Base-by-base conservation (phyloP, 53 echinoderm and acorn worm genomes). In the Holothuria scabra region DNA sequence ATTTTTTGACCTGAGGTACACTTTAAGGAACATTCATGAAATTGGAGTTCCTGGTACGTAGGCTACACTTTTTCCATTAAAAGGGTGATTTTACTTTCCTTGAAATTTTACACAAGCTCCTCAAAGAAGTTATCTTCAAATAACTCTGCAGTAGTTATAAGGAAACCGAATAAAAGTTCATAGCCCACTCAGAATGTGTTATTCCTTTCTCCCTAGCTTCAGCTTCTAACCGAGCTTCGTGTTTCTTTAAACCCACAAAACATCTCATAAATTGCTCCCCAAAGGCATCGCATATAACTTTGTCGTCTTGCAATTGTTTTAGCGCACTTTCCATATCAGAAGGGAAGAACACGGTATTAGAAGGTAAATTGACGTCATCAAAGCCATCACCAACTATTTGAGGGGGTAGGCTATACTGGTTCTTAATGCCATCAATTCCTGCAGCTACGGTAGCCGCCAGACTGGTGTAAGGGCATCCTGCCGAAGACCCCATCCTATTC, bases 401-500 rank as follows among this genome's bases (percentile, higher is more conserved):
- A 29, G 87, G 78, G 4, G 69, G 86, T 12, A 91, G 74, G 20
- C 81, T 74, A 25, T 63, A 76, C 20, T 76, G 60, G 28, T 76
- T 90, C 80, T 48, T 67, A n/a, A n/a, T n/a, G n/a, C n/a, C n/a
- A n/a, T n/a, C n/a, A n/a, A n/a, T n/a, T n/a, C n/a, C n/a, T n/a
- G n/a, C n/a, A n/a, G n/a, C n/a, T n/a, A n/a, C n/a, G n/a, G n/a
- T n/a, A n/a, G n/a, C n/a, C n/a, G n/a, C n/a, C n/a, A n/a, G n/a
- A n/a, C n/a, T n/a, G n/a, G n/a, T n/a, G n/a, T n/a, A n/a, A n/a
- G n/a, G n/a, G n/a, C n/a, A n/a, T n/a, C n/a, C n/a, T n/a, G n/a
- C n/a, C n/a, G n/a, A n/a, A n/a, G n/a, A n/a, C n/a, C 92, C 88
- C 8, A 89, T 35, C 3, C 92, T 79, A 59, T 92, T 86, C 66